A percentile compares a stretch with the other conserved stretches of the same genome.
phyloP scores from a whole-genome alignment of 2,113 vertebrate species.

The Halcyon senegalensis region DNA sequence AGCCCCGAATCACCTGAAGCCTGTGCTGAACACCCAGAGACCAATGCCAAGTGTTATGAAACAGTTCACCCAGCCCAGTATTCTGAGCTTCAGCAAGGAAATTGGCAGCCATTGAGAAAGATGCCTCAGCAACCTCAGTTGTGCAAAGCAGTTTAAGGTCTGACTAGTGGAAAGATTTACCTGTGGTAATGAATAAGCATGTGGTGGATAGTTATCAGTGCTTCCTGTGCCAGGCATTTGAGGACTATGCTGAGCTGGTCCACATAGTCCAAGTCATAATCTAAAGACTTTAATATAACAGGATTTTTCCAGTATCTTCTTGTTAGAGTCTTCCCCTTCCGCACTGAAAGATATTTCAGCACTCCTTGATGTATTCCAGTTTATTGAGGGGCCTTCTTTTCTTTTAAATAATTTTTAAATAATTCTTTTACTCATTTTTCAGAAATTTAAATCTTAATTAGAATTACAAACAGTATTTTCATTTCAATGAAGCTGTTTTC shows the following conservation, averaged over 20 bases:
- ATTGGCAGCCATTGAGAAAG: neutral
- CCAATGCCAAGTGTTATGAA: neutral
- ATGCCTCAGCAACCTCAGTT: neutral
- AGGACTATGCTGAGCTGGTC: neutral
- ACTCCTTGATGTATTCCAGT: neutral
- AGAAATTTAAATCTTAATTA: neutral
- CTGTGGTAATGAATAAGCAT: neutral
- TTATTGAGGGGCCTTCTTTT: neutral
- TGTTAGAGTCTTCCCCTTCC: neutral
- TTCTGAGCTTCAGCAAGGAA: neutral
- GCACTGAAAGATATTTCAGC: neutral
- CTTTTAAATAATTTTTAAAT: neutral
- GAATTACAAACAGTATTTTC: neutral
- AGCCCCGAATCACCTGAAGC: neutral
- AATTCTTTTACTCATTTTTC: neutral
- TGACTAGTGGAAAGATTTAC: neutral
- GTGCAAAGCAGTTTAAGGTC: neutral
- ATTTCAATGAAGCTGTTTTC: neutral
- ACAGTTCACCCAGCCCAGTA: neutral
- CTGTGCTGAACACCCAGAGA: fast-evolving
- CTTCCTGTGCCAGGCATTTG: neutral
- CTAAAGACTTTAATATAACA: neutral
- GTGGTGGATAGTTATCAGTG: neutral
- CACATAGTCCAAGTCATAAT: neutral
- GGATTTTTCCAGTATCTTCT: neutral